Evolutionary conservation across 2,113 vertebrate genomes (phyloP).

Genomic region (Pseudopodoces humilis): DNA sequence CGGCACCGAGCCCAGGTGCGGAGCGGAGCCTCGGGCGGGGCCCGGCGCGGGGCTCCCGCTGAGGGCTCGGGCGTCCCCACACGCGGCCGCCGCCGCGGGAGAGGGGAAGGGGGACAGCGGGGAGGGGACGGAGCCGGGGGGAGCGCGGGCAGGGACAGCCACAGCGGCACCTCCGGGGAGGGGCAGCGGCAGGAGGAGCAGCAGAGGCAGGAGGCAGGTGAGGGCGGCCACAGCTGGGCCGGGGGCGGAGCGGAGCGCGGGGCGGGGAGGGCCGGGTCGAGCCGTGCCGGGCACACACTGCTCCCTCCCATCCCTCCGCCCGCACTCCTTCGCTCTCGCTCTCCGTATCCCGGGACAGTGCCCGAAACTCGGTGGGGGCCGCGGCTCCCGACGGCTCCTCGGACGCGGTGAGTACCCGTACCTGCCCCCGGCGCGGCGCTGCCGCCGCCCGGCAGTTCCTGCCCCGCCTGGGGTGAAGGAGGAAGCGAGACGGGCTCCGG

Average conservation of each 20-base stretch:
- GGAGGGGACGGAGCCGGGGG: accelerated
- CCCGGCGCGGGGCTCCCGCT: background rate
- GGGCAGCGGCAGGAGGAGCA: background rate
- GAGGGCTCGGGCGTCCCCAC: background rate
- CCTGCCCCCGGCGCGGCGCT: background rate
- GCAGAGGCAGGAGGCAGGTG: background rate
- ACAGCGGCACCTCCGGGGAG: background rate
- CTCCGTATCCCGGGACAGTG: background rate
- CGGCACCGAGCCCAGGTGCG: background rate
- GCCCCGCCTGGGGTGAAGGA: slow-evolving; percentile 36
- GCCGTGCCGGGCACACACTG: background rate
- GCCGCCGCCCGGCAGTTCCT: background rate
- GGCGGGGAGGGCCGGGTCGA: background rate
- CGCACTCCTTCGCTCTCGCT: background rate
- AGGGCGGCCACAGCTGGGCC: background rate
- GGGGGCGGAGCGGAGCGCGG: background rate
- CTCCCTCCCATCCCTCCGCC: background rate
- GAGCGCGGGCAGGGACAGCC: accelerated
- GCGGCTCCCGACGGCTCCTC: background rate
- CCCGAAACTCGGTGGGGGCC: background rate
- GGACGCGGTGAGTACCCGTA: background rate
- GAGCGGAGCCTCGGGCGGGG: background rate
- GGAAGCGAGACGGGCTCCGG: slow-evolving; percentile 23
- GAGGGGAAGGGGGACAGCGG: accelerated
- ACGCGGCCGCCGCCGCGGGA: accelerated